A percentile compares a stretch with the other conserved stretches of the same genome.
Evolutionary conservation across 2,888 invertebrate genomes (phyloP).

Genomic region (Pristionchus exspectatus): DNA sequence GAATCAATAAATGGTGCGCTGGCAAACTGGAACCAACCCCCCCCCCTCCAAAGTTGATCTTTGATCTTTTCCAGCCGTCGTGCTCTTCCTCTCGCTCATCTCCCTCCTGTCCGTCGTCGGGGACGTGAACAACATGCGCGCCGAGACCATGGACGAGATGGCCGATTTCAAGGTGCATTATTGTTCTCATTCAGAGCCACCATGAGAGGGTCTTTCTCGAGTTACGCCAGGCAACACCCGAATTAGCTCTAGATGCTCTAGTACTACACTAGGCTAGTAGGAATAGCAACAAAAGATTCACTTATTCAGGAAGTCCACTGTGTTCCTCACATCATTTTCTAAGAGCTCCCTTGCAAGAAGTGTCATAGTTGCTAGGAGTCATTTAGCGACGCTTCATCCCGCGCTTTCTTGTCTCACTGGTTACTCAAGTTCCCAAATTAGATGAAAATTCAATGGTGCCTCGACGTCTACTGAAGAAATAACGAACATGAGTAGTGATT

Average conservation of each 20-base stretch:
- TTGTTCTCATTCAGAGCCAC: too few species aligned
- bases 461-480: background rate
- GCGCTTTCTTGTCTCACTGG: background rate
- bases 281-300: too few species aligned
- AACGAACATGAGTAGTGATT: too few species aligned
- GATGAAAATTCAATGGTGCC: background rate
- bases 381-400: background rate
- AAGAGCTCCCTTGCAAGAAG: background rate
- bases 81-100: slow-evolving; percentile 52
- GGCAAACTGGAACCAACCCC: too few species aligned
- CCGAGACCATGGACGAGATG: slow-evolving; percentile 53
- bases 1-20: too few species aligned
- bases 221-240: too few species aligned
- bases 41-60: background rate
- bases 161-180: slow-evolving; percentile 49
- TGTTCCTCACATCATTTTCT: background rate
- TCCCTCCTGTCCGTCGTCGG: slow-evolving; percentile 53
- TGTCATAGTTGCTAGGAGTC: too few species aligned
- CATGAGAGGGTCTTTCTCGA: too few species aligned
- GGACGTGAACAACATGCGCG: slow-evolving; percentile 52
- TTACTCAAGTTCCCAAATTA: background rate
- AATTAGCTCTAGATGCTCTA: too few species aligned
- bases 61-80: slow-evolving; percentile 46
- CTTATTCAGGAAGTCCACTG: background rate
- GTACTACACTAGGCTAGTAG: too few species aligned